Base-by-base conservation (phyloP, 1,140 invertebrate species). In the Seison nebaliae region DNA sequence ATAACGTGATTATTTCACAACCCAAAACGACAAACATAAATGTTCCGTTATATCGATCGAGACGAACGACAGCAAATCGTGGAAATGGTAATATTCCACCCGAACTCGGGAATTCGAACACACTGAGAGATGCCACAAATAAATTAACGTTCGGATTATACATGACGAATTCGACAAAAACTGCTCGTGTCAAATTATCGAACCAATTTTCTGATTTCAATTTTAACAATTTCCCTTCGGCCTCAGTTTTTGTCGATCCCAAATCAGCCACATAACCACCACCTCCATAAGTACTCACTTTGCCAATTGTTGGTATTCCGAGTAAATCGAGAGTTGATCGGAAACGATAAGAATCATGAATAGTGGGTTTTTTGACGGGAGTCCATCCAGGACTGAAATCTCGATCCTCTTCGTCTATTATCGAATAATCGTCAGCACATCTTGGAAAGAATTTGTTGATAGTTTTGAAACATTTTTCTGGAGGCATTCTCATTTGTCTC, bases 21-120 rank as follows among this genome's bases (percentile, higher is more conserved):
- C 55, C 41, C 4, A 57, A 42, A 3, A 59, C 52, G 16, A 59
- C 38, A 9, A 57, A 53, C 57, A 45, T n/a, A n/a, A n/a, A 4
- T 43, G 5, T 15, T n/a, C n/a, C n/a, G n/a, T n/a, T n/a, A n/a
- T n/a, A n/a, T 26, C 24, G 24, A 14, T 26, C 24, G 24, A 26
- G 24, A 9, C 24, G 24, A 26, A 9, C 24, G n/a, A 14, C 9
- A 26, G 9, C 24, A 26, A 26, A 26, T 26, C 24, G 9, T 9
- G 24, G n/a, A 9, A 14, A 26, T 9, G 24, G 9, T 9, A 26
- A 14, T 9, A 26, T 9, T 9, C 14, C 44, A 17, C 19, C 55
- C 19, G 31, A 44, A 17, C 38, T 36, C 28, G 44, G 24, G 23
- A 41, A 46, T 32, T 47, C 46, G 9, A 45, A 20, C 15, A 46